These are phyloP conservation scores for Heterotis niloticus DNA, from an alignment of 2,113 vertebrate species.

Conservation along the genomic window DNA sequence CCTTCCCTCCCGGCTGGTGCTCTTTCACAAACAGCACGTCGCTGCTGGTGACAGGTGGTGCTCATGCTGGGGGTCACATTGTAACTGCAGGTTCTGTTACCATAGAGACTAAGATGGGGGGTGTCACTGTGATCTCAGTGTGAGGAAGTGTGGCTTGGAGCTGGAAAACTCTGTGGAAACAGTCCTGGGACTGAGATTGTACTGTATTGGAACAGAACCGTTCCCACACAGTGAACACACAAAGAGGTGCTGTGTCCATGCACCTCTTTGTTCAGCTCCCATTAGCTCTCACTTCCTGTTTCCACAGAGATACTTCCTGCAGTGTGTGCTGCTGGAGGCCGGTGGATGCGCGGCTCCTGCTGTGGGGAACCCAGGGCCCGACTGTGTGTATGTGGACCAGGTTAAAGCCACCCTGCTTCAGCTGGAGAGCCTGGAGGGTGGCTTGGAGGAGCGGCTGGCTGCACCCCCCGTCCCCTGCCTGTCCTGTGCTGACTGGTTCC, in stretches of 20 bases:
- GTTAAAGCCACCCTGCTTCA: conserved; percentile 84
- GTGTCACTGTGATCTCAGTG: no score
- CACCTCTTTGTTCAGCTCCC: neutral
- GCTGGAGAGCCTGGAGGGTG: conserved; percentile 70
- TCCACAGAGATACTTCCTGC: conserved; percentile 78
- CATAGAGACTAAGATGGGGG: neutral
- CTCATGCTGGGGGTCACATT: neutral
- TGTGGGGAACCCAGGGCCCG: conserved; percentile 78
- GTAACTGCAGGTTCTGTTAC: neutral
- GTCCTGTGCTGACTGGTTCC: conserved; percentile 87
- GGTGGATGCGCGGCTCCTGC: conserved; percentile 80
- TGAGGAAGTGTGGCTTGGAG: no score
- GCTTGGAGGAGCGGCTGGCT: conserved; percentile 72
- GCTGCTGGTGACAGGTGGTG: neutral
- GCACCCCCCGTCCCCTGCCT: conserved; percentile 69
- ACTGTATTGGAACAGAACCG: no score
- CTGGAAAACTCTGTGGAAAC: no score
- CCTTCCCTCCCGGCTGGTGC: neutral
- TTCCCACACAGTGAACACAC: no score
- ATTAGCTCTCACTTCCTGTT: conserved; percentile 12
- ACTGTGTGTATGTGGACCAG: conserved; percentile 91
- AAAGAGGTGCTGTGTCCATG: no score
- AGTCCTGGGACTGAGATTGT: no score
- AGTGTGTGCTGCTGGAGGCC: conserved; percentile 87
- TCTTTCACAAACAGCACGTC: neutral